Conservation (phyloP, 2,797 vertebrate genomes). For the Chaetodon trifasciatus region DNA sequence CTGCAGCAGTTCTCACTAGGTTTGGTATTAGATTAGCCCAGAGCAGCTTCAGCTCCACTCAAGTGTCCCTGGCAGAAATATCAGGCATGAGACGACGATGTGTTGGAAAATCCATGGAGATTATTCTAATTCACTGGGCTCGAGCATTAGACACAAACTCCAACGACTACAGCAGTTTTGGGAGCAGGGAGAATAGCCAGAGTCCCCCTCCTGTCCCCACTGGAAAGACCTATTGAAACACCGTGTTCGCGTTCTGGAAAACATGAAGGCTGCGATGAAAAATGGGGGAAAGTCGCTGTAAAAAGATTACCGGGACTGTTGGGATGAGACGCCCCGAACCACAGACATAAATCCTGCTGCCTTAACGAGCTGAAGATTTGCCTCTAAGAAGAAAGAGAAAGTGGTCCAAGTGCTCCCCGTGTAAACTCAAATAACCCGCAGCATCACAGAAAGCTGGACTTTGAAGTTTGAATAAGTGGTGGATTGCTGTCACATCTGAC, state of each 20-base stretch:
- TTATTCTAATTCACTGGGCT: slow-evolving; percentile 43
- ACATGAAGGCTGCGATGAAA: slow-evolving; percentile 47
- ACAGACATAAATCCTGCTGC: slow-evolving; percentile 55
- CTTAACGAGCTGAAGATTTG: slow-evolving; percentile 53
- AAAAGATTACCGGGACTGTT: slow-evolving; percentile 57
- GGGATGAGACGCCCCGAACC: slow-evolving; percentile 53
- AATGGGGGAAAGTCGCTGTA: slow-evolving; percentile 42
- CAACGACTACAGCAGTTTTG: slow-evolving; percentile 6
- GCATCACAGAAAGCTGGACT: slow-evolving; percentile 36
- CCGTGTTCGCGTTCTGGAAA: slow-evolving; percentile 36
- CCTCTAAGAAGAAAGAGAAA: slow-evolving; percentile 37
- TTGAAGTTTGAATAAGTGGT: slow-evolving; percentile 42
- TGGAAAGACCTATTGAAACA: slow-evolving; percentile 42
- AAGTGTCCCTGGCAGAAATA: slow-evolving; percentile 20
- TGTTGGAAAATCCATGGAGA: slow-evolving; percentile 46
- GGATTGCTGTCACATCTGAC: slow-evolving; percentile 40
- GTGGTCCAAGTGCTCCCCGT: neutral
- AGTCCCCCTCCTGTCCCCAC: slow-evolving; percentile 14
- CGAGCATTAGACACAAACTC: slow-evolving; percentile 35
- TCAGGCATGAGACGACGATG: slow-evolving; percentile 31
- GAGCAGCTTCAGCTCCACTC: slow-evolving; percentile 24
- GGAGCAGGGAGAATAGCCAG: slow-evolving; percentile 31
- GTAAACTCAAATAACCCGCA: slow-evolving; percentile 57
- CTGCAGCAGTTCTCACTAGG: slow-evolving; percentile 24
- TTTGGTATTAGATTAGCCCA: slow-evolving; percentile 32